Evolutionary conservation across 2,113 vertebrate species (phyloP).

Genomic region (Prolemur simus): DNA sequence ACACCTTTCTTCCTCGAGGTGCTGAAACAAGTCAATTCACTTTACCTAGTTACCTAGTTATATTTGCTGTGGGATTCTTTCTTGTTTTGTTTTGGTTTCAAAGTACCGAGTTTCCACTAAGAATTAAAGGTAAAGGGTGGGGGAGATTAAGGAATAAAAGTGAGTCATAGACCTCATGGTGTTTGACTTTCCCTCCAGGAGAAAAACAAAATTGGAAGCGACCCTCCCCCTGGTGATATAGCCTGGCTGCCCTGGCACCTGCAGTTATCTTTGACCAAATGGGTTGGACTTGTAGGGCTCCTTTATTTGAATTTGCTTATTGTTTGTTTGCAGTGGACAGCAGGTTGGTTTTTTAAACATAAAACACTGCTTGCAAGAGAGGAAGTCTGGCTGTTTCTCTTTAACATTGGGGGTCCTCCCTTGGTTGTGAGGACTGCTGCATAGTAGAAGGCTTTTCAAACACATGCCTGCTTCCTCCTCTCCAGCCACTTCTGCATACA

Average conservation of each 20-base stretch:
- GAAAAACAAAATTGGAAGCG: slow-evolving; percentile 64
- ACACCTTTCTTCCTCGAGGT: neutral
- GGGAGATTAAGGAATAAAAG: slow-evolving; percentile 52
- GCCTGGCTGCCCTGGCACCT: slow-evolving; percentile 6
- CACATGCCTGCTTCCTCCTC: slow-evolving; percentile 2
- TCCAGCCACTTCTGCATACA: neutral
- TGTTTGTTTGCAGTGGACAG: slow-evolving; percentile 61
- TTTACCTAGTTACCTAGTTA: neutral
- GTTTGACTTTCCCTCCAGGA: slow-evolving; percentile 52
- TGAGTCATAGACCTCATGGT: slow-evolving; percentile 32
- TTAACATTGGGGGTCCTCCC: neutral
- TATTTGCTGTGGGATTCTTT: slow-evolving; percentile 32
- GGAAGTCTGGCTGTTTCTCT: neutral
- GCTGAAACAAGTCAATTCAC: slow-evolving; percentile 6
- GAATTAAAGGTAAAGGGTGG: slow-evolving; percentile 27
- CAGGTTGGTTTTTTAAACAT: slow-evolving; percentile 47
- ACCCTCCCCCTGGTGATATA: neutral
- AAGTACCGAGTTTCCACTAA: slow-evolving; percentile 8
- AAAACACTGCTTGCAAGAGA: slow-evolving; percentile 51
- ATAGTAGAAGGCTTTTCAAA: neutral
- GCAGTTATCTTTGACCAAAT: slow-evolving; percentile 51
- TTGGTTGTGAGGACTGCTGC: neutral
- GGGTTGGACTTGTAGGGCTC: slow-evolving; percentile 34
- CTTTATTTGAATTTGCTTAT: slow-evolving; percentile 65
- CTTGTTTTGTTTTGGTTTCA: neutral